Evolutionary conservation across 2,888 invertebrate genomes (phyloP).

Genomic region (Ctena decussata): DNA sequence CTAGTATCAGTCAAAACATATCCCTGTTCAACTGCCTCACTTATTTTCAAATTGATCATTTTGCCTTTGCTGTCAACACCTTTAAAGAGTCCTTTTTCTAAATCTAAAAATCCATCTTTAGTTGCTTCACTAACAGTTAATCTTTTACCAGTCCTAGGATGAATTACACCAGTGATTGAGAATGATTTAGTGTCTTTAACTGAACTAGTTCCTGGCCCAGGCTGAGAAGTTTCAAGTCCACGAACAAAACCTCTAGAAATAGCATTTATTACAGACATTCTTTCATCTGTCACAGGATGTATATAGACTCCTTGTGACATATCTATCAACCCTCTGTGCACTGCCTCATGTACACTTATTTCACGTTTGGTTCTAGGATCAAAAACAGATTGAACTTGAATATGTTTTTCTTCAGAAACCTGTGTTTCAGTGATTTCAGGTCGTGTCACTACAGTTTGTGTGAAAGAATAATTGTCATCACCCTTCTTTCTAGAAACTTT

Average conservation of each 20-base stretch:
- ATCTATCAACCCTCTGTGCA: conserved; percentile 94
- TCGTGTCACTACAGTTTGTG: conserved; percentile 79
- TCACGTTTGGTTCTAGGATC: conserved; percentile 87
- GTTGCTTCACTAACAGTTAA: conserved; percentile 91
- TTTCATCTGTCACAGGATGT: conserved; percentile 93
- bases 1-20: conserved; percentile 90
- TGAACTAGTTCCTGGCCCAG: conserved; percentile 90
- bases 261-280: conserved; percentile 93
- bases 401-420: conserved; percentile 81
- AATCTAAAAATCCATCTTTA: conserved; percentile 91
- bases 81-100: conserved; percentile 88
- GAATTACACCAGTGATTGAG: conserved; percentile 92
- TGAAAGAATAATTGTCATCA: conserved; percentile 77
- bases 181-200: conserved; percentile 92
- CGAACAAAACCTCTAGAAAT: conserved; percentile 93
- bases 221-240: conserved; percentile 93
- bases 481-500: conserved; percentile 68
- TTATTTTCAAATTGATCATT: conserved; percentile 92
- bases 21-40: conserved; percentile 93
- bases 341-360: conserved; percentile 90
- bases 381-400: conserved; percentile 80
- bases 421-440: conserved; percentile 76
- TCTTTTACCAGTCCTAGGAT: conserved; percentile 95
- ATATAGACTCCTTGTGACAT: conserved; percentile 88
- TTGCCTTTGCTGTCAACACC: conserved; percentile 87